Percentiles rank a stretch among this genome's conserved stretches.
phyloP scores from a whole-genome alignment of 2,113 vertebrate species.

The Hemichromis elongatus region DNA sequence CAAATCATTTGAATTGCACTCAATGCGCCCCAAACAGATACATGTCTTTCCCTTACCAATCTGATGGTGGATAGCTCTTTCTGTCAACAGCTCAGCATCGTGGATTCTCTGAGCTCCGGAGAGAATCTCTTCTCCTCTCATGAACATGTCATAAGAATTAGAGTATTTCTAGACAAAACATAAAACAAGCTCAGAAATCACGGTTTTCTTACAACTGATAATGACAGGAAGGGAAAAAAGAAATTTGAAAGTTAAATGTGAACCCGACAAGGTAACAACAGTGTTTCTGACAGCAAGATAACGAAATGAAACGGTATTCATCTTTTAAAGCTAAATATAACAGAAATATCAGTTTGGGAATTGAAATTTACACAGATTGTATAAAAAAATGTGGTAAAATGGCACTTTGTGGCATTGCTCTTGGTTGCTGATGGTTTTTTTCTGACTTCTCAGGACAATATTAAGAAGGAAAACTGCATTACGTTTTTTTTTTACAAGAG shows the following conservation, averaged over 20 bases:
- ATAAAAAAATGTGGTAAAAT: background rate
- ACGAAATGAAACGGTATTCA: accelerated
- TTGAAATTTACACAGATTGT: background rate
- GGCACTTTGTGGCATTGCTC: background rate
- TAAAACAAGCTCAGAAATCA: background rate
- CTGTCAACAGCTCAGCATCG: conserved; percentile 89
- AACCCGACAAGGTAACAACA: background rate
- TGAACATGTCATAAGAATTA: conserved; percentile 99
- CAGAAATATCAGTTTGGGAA: background rate
- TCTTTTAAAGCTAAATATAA: background rate
- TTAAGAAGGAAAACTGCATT: accelerated
- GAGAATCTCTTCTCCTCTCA: conserved; percentile 98
- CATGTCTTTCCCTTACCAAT: conserved; percentile 77
- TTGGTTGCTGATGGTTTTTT: background rate
- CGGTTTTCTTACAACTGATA: background rate
- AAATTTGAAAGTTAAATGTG: background rate
- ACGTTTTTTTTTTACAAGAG: accelerated
- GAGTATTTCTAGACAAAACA: conserved; percentile 84
- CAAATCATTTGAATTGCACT: background rate
- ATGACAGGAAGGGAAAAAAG: background rate
- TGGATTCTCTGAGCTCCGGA: conserved; percentile 97
- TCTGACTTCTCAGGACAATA: accelerated
- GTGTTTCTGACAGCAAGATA: accelerated
- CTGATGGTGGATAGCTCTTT: conserved; percentile 87
- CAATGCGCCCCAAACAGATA: background rate